Evolutionary conservation across 2,113 vertebrate species (phyloP), one percentile per base, ranked within the genome.

Genomic region (Neodontobutis hainanensis): DNA sequence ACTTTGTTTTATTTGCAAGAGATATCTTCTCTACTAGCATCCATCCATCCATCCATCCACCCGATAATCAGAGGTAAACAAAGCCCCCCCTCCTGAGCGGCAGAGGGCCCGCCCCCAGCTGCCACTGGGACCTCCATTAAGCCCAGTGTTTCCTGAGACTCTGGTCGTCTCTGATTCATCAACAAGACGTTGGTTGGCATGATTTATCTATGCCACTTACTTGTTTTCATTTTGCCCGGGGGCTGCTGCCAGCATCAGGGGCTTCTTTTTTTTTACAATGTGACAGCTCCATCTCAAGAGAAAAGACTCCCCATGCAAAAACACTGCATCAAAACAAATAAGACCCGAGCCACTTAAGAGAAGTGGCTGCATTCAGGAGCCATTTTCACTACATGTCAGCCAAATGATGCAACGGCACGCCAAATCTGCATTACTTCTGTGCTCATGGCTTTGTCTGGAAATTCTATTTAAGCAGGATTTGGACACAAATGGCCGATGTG

Each of bases 291-390:
- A 84, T 93, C 92, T 91, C 92, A 75, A 80, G 90, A 91, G 92
- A 80, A 70, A 87, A 85, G 85, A 89, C 88, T 92, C 87, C 85
- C 85, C 72, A 75, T 86, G 88, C 84, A 91, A 92, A 90, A 88
- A 87, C 88, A 90, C 70, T 74, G 88, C 90, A 91, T 93, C 90
- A 92, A 92, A 93, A 92, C 90, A 92, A 93, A 93, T 90, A 92
- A 92, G 87, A 90, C 78, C 84, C 65, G 11, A 75, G 85, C 87
- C 78, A 89, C 90, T 91, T 92, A 92, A 87, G 87, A 89, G 90
- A 88, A 85, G 87, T 82, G 87, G 85, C 70, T 90, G 72, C 67
- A 74, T 87, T 91, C 88, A 88, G 82, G 81, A 85, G 76, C 77
- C 82, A 86, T 88, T 80, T 91, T 89, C 87, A 53, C 84, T 69